These are phyloP conservation scores for Pithys albifrons DNA, from an alignment of 2,113 vertebrate genomes.

Conservation along the genomic window DNA sequence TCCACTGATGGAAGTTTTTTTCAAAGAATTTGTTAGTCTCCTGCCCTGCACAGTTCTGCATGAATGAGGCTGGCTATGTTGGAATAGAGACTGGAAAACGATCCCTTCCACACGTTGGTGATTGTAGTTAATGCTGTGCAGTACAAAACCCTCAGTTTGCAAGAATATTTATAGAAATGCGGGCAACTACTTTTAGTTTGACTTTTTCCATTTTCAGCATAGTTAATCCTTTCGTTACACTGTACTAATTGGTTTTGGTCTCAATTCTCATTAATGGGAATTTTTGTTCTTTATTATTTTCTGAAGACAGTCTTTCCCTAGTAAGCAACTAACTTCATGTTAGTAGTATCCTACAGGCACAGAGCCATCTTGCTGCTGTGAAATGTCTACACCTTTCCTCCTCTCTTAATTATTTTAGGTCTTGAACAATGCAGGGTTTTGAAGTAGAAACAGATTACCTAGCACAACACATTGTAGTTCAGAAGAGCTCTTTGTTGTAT, in stretches of 20 bases:
- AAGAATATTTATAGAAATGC: neutral
- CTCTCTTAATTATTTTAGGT: neutral
- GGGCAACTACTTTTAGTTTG: neutral
- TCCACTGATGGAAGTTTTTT: neutral
- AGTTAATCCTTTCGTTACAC: neutral
- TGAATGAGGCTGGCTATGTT: neutral
- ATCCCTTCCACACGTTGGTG: neutral
- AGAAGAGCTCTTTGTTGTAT: neutral
- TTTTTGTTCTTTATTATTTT: neutral
- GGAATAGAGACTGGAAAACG: neutral
- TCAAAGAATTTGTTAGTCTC: neutral
- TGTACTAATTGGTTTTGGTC: neutral
- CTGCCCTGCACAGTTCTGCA: neutral
- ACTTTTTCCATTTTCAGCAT: neutral
- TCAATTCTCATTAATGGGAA: neutral
- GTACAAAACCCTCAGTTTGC: neutral
- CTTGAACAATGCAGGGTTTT: neutral
- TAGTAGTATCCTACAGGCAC: neutral
- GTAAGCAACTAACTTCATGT: neutral
- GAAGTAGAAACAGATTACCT: neutral
- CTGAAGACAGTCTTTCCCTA: neutral
- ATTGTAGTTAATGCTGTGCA: neutral
- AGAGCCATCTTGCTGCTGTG: neutral
- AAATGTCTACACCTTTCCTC: neutral
- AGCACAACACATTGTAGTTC: neutral